phyloP scores from a whole-genome alignment of 2,888 invertebrate species.

The Rhopalosiphum nymphaeae region DNA sequence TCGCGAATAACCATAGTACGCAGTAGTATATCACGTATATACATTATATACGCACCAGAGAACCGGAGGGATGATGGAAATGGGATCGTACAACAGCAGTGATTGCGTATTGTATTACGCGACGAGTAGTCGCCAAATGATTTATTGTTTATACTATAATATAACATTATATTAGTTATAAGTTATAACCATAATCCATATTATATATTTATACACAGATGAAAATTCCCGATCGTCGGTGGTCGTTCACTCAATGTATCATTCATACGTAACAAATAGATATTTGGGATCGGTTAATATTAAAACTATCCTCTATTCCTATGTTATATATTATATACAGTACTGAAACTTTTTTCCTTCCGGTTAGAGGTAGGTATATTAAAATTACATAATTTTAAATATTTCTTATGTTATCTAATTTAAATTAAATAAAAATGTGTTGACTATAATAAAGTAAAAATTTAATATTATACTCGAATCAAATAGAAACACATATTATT shows the following conservation, averaged over 20 bases:
- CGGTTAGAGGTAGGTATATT: background rate
- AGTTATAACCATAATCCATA: background rate
- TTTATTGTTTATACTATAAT: background rate
- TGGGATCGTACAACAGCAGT: background rate
- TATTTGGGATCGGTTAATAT: background rate
- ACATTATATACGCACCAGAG: background rate
- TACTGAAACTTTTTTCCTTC: background rate
- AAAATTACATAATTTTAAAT: background rate
- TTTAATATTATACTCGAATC: background rate
- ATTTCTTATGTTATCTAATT: background rate
- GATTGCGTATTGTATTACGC: conserved; percentile 9
- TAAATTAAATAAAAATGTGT: background rate
- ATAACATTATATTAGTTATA: background rate
- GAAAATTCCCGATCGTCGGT: background rate
- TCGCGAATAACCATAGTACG: background rate
- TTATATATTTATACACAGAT: background rate
- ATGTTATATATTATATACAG: background rate
- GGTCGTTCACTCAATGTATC: background rate
- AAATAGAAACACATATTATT: background rate
- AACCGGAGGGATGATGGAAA: background rate
- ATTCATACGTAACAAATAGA: background rate
- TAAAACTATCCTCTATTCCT: background rate
- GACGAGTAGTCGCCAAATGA: conserved; percentile 4
- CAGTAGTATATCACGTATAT: background rate
- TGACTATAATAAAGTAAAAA: background rate